Base-by-base conservation (phyloP, 2,888 invertebrate species). In the Lamproptera curius region DNA sequence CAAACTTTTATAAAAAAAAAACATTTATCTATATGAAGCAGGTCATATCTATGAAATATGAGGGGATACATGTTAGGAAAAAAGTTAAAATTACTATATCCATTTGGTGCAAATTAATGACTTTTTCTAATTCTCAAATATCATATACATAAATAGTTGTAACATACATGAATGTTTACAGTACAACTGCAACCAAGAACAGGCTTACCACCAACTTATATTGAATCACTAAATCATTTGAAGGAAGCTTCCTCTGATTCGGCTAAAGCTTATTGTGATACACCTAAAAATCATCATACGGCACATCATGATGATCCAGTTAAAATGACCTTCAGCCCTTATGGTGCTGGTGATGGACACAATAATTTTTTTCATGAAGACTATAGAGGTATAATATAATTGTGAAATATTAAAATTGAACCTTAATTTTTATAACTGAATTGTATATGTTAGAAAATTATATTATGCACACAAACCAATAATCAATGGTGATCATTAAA, bases 311-410 rank as follows among this genome's bases (percentile, higher is more conserved):
- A 81, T 20, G 83, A 85, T n/a, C 59, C 62, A 0, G 54, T 72
- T 1, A 81, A 81, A 57, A 55, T 72, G 1, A 65, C 70, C 17
- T 83, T 70, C 48, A 84, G 71, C 50, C 76, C 82, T 0, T 82
- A 76, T 62, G 86, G 77, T 15, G 85, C 78, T 54, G 86, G 87
- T 4, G 87, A 86, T 72, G 81, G 80, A n/a, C 84, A 83, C 47
- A 85, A 78, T 51, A 69, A 81, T 59, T 82, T 72, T 53, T 80
- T 63, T 55, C 78, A 73, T 49, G 84, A 79, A 51, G 83, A 86
- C 15, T 75, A 65, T 34, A 73, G 71, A 77, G 86, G 85, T 82
- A 56, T 38, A n/a, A n/a, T n/a, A n/a, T n/a, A n/a, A n/a, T n/a
- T n/a, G n/a, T n/a, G n/a, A n/a, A n/a, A n/a, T n/a, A n/a, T n/a